Base-by-base conservation (phyloP, 2,113 vertebrate genomes). In the Tyrannus savana region DNA sequence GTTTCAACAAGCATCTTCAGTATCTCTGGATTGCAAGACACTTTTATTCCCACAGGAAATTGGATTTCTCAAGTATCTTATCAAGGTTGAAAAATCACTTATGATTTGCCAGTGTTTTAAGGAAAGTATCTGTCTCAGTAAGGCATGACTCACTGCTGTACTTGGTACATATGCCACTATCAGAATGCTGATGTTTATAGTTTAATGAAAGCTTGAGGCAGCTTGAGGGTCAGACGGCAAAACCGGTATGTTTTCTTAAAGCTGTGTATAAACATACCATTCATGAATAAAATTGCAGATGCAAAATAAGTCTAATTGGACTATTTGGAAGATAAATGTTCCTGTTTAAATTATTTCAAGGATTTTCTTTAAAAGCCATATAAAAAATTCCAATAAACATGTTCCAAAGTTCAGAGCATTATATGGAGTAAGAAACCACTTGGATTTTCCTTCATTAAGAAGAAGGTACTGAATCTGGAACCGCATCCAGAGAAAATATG, bases 1-100 rank as follows among this genome's bases (percentile, higher is more conserved):
- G 27, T 77, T 94, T 96, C 95, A 94, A 76, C 31, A 55, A 90
- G 56, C 76, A 77, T 85, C 58, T 95, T 94, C 78, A 86, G 47
- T 66, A 95, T 62, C 53, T 41, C 42, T 89, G 83, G 56, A 67
- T 95, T 95, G 66, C 71, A 83, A 89, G 17, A 30, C 5, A 1
- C 19, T 80, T 94, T 77, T 49, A 21, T 80, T 84, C 55, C 41
- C 59, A 63, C 4, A 63, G 27, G 89, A 96, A 90, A 89, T 41
- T 66, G 71, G 23, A 55, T 85, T 94, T 90, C 41, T 92, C 42
- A 77, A 31, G 71, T 86, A 14, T 94, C 39, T 52, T 41, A 83
- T 84, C 46, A 52, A 74, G 25, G 55, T 5, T 82, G 42, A 92
- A 95, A 91, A 95, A 88, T 42, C 74, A 89, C 67, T 72, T 94